Base-by-base conservation (phyloP, 1,140 invertebrate species). In the Sitophilus oryzae region DNA sequence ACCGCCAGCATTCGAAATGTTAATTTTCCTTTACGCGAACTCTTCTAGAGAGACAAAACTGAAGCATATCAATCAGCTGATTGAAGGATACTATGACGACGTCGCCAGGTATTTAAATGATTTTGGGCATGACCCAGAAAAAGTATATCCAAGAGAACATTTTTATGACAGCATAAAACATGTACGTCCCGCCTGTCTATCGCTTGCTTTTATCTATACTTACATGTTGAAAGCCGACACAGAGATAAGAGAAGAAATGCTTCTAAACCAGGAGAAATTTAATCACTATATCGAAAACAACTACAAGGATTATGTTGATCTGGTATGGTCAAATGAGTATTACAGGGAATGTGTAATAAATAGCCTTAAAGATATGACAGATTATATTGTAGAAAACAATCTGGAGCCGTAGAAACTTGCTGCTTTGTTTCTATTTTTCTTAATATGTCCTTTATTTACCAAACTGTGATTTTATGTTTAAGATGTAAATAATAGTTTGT, bases 1-100 rank as follows among this genome's bases (percentile, higher is more conserved):
- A 14, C 70, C 75, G 2, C 77, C 78, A 0, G 73, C 71, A 47
- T 47, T 76, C 18, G 79, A 81, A 62, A 59, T 80, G 5, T 63
- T 76, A 0, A 75, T 77, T 1, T 42, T 79, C 1, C 61, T 81
- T 10, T 78, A 75, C 47, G 74, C 77, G 34, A 77, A 76, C 49
- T 78, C 76, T 1, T 73, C 66, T 0, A 70, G 69, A 47, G 35
- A 63, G 43, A 75, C 74, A 0, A 63, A 66, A 30, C 36, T 47
- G 9, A 19, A 41, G 20, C 41, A 60, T 44, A 20, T 52, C 5
- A 8, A 36, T 2, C 14, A 34, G 37, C 11, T 52, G 11, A 6
- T 60, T 0, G 44, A 51, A 0, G 42, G 42, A 4, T 60, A 60
- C 30, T 52, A 60, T 10, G 36, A 14, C 15, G 22, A 35, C 9